Conservation (phyloP, 1,140 invertebrate species). For the Heterodera schachtii region DNA sequence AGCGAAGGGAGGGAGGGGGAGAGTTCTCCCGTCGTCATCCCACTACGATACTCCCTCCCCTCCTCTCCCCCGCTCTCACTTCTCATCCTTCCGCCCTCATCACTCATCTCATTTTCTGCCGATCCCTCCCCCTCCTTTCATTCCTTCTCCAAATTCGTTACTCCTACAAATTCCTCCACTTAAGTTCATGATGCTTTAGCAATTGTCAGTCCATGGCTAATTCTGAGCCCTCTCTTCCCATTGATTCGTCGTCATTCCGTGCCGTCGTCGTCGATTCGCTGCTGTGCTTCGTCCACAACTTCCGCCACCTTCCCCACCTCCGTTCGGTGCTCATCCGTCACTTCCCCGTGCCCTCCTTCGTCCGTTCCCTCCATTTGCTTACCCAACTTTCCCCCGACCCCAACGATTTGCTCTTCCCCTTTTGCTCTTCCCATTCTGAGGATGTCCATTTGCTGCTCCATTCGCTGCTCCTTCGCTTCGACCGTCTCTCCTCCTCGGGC, state of each 20-base stretch:
- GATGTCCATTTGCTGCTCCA: neutral
- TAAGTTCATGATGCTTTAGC: neutral
- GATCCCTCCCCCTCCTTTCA: neutral
- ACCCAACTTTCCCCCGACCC: slow-evolving; percentile 16
- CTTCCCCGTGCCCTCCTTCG: slow-evolving; percentile 26
- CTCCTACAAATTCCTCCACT: neutral
- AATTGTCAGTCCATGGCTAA: neutral
- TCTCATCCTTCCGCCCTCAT: slow-evolving; percentile 20
- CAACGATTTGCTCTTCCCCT: neutral
- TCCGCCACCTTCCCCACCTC: slow-evolving; percentile 30
- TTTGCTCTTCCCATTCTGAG: neutral
- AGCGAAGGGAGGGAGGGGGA: neutral
- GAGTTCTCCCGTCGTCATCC: neutral
- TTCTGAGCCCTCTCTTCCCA: neutral
- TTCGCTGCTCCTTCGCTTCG: slow-evolving; percentile 32
- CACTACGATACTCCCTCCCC: slow-evolving; percentile 10
- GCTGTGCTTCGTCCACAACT: slow-evolving; percentile 48
- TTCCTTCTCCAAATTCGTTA: neutral
- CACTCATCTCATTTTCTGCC: slow-evolving; percentile 3
- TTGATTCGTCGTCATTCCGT: neutral
- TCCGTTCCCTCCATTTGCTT: slow-evolving; percentile 31
- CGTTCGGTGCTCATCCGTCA: slow-evolving; percentile 30
- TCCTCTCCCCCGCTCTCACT: neutral
- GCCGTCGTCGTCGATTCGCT: slow-evolving; percentile 48
- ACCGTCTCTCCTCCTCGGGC: slow-evolving; percentile 25